Base-by-base conservation (phyloP, 2,888 invertebrate species). In the Drosophila limbata region DNA sequence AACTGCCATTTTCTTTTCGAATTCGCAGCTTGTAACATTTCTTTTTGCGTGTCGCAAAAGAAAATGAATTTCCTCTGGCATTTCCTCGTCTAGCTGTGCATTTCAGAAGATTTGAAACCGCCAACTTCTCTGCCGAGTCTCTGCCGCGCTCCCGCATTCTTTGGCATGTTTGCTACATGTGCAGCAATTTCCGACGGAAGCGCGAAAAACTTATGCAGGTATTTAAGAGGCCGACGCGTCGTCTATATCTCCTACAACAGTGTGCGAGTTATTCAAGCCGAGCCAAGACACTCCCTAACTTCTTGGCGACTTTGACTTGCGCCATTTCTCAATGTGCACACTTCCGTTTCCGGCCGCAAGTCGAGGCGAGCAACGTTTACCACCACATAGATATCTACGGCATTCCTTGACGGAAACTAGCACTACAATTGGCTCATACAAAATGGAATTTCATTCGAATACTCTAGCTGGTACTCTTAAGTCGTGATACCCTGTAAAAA, bases 111-210 rank as follows among this genome's bases (percentile, higher is more conserved):
- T 70, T 65, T 70, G 48, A 71, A 68, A 52, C 47, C 45, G 31
- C 47, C 56, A 31, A 40, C 15, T 15, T 39, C n/a, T 21, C 10
- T 28, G 8, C 17, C 50, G 15, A 50, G 17, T 37, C 11, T n/a
- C 11, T n/a, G 21, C 25, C 21, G 31, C 50, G 31, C 21, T 31
- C 6, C 6, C 40, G 5, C 37, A 6, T 13, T 25, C 17, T 5
- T 17, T 31, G 19, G 39, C 40, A 28, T 57, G 37, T 57, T 57
- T 57, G 55, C 44, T 55, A 59, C 53, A 65, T 71, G 69, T 79
- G 63, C 52, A 64, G 68, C 79, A 76, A 88, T 77, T 81, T 89
- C 89, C 89, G 87, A 69, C 79, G 85, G 85, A 87, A 84, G 87
- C 75, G 75, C 77, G 73, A 71, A 84, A 56, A 79, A 81, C 73